Evolutionary conservation across 2,888 invertebrate genomes (phyloP), one percentile per base, ranked within the genome.

Genomic region (Diploptera punctata): DNA sequence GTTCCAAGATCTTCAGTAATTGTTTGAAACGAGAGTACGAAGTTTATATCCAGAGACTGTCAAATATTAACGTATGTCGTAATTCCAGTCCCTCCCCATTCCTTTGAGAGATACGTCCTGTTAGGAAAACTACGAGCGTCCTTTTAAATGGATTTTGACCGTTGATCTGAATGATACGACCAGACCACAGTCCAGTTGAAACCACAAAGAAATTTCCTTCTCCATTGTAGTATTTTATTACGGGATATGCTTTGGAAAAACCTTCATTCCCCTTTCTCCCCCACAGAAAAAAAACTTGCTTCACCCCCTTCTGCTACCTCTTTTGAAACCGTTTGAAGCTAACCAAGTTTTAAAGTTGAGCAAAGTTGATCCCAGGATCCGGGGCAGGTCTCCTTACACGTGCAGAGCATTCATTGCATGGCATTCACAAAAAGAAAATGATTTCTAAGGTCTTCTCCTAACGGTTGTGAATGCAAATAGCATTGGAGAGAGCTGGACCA

Each of bases 391-490:
- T 7, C 13, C 9, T 3, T n/a, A 44, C 31, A 67, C 72, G 72
- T 72, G 72, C 68, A 19, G n/a, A 13, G 72, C 72, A 72, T 72
- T 68, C 68, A 68, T 68, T 68, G 72, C 67, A 43, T 49, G 24
- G 65, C 19, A 18, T 62, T 57, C 21, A 26, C 62, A 65, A 65
- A 65, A 65, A 65, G 44, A 47, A 47, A 65, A 65, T 65, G 65
- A 65, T 65, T 65, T 65, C 65, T 65, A 47, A 65, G 65, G 65
- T 65, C 65, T 26, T 44, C 24, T 24, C 16, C 57, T 57, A n/a
- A 57, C 18, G 24, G 65, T 47, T 44, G 16, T 65, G 65, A 65
- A 65, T 65, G 65, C 65, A 65, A 47, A 65, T 65, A 47, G 24
- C 65, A 16, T 16, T n/a, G n/a, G n/a, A n/a, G n/a, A n/a, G n/a